A percentile compares a stretch with the other conserved stretches of the same genome.
Conservation (phyloP, 2,888 invertebrate species). For the Brachyptera risi region DNA sequence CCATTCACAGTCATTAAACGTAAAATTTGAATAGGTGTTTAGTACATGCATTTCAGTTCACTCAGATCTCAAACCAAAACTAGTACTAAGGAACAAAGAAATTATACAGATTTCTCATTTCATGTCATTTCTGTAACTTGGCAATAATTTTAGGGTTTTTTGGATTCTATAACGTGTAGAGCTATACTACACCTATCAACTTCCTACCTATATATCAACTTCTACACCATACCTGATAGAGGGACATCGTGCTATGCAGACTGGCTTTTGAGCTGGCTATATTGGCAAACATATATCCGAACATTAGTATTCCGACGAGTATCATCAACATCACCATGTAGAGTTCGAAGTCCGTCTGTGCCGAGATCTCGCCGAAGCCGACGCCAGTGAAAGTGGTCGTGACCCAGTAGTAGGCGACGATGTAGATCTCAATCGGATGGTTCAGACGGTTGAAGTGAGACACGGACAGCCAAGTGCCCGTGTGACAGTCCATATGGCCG, state of each 20-base stretch:
- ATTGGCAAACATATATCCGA: constrained; percentile 51
- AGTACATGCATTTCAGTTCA: no score
- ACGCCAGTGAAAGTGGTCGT: constrained; percentile 43
- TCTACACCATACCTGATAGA: no score
- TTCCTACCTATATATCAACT: no score
- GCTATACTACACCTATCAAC: no score
- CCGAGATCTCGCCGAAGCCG: constrained; percentile 51
- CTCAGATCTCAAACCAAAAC: no score
- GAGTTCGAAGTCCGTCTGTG: constrained; percentile 48
- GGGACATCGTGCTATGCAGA: constrained; percentile 49
- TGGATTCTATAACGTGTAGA: no score
- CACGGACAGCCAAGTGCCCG: constrained; percentile 35
- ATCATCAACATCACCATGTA: constrained; percentile 47
- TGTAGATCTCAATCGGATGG: constrained; percentile 44
- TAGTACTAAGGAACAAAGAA: no score
- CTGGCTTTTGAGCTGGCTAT: constrained; percentile 51
- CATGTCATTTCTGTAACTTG: no score
- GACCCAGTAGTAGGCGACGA: constrained; percentile 46
- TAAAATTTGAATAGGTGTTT: no score
- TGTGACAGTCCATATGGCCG: constrained; percentile 27
- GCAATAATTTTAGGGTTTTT: no score
- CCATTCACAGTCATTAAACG: no score
- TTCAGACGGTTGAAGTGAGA: not conserved
- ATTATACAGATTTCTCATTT: no score
- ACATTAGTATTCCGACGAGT: constrained; percentile 50